phyloP scores from a whole-genome alignment of 2,888 invertebrate genomes.

The Cosmopolites sordidus region DNA sequence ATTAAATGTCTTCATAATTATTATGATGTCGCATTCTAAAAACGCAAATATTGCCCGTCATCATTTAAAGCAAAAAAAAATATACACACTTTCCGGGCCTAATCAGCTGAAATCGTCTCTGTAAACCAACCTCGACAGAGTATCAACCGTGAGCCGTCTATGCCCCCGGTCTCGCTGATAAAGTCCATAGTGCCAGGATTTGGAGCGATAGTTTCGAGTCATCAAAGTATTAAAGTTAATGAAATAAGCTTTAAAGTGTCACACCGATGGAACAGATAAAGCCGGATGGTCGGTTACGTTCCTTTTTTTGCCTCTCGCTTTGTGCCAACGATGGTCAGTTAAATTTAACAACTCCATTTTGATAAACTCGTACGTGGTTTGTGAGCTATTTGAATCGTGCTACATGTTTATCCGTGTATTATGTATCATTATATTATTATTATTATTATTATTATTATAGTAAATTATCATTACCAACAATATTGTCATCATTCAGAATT shows the following conservation, averaged over 20 bases:
- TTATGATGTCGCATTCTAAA: no score
- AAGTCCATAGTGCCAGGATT: not conserved
- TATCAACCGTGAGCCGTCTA: no score
- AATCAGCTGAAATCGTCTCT: no score
- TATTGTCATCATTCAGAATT: no score
- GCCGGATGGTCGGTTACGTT: slow-evolving; percentile 10
- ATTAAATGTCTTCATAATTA: no score
- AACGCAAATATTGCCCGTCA: no score
- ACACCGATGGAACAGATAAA: slow-evolving; percentile 25
- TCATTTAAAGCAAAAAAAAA: no score
- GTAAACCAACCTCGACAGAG: no score
- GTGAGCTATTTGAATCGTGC: not conserved
- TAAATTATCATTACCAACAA: no score
- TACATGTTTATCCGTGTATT: not conserved
- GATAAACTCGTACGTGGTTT: not conserved
- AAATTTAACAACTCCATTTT: slow-evolving; percentile 16
- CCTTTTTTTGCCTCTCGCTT: slow-evolving; percentile 20
- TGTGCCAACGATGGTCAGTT: slow-evolving; percentile 18
- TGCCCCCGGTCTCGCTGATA: not conserved
- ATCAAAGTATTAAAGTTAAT: slow-evolving; percentile 33
- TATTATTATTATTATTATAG: no score
- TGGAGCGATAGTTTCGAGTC: slow-evolving; percentile 20
- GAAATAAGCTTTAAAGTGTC: slow-evolving; percentile 32
- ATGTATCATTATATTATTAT: not conserved
- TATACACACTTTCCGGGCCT: no score